Evolutionary conservation across 1,140 invertebrate species (phyloP).

Genomic region (Sweltsa coloradensis): DNA sequence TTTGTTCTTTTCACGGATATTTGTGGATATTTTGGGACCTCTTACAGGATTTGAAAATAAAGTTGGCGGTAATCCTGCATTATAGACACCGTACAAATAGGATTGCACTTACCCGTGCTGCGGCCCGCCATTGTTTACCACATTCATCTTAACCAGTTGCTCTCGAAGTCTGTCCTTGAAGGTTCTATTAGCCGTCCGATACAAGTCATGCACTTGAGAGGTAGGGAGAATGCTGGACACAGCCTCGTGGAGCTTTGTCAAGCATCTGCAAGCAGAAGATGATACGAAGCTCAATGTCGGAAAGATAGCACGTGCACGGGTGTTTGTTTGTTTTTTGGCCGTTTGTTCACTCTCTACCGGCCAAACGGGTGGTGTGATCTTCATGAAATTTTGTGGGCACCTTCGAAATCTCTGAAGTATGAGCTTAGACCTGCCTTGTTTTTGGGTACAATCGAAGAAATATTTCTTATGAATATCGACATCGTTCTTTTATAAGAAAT

Average conservation of each 20-base stretch:
- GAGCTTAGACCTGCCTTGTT: no score
- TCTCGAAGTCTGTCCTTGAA: constrained; percentile 79
- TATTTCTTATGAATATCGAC: no score
- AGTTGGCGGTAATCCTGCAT: no score
- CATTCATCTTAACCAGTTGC: constrained; percentile 73
- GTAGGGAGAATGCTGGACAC: constrained; percentile 65
- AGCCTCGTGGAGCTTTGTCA: constrained; percentile 87
- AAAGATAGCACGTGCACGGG: not conserved
- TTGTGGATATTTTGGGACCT: not conserved
- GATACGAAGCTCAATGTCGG: constrained; percentile 11
- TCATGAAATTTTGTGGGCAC: not conserved
- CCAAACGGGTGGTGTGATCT: not conserved
- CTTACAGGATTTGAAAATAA: no score
- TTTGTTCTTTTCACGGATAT: no score
- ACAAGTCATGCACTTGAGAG: constrained; percentile 60
- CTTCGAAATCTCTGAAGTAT: no score
- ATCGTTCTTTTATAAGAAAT: constrained; percentile 18
- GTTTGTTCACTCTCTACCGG: no score
- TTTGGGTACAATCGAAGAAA: no score
- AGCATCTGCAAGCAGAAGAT: constrained; percentile 53
- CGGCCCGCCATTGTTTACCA: constrained; percentile 88
- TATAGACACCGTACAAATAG: no score
- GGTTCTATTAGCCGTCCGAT: constrained; percentile 69
- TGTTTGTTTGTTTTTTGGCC: not conserved
- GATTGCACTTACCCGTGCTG: constrained; percentile 64